These are phyloP conservation scores for Dipodomys spectabilis DNA, from an alignment of 2,113 vertebrate species.

Conservation along the genomic window DNA sequence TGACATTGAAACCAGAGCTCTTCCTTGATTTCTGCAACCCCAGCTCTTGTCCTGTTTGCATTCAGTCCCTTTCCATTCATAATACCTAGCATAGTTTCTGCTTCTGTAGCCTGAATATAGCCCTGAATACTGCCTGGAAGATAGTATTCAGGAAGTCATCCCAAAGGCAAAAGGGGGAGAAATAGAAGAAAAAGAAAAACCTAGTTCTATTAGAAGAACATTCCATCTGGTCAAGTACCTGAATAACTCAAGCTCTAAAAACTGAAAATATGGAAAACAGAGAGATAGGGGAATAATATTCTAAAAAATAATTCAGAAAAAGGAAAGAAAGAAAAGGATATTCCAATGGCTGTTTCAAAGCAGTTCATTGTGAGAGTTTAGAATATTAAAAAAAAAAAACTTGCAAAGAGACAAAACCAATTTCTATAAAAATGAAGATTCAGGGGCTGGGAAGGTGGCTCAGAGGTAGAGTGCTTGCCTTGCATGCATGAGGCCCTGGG, in stretches of 20 bases:
- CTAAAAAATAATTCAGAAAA: slow-evolving; percentile 16
- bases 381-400: neutral
- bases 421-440: neutral
- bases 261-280: neutral
- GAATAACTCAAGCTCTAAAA: slow-evolving; percentile 1
- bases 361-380: neutral
- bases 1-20: neutral
- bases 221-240: neutral
- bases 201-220: neutral
- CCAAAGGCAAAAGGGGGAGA: neutral
- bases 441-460: neutral
- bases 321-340: neutral
- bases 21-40: neutral
- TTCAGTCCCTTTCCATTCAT: slow-evolving; percentile 7
- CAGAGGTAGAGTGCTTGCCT: too few relatives aligned
- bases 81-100: neutral
- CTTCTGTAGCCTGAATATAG: neutral
- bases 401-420: neutral
- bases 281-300: neutral
- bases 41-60: neutral
- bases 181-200: neutral
- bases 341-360: neutral
- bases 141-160: slow-evolving; percentile 13
- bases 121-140: neutral
- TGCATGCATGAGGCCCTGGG: too few relatives aligned